Evolutionary conservation across 92 coral and sea anemone species (phyloP).

Genomic region (Siderastrea siderea): DNA sequence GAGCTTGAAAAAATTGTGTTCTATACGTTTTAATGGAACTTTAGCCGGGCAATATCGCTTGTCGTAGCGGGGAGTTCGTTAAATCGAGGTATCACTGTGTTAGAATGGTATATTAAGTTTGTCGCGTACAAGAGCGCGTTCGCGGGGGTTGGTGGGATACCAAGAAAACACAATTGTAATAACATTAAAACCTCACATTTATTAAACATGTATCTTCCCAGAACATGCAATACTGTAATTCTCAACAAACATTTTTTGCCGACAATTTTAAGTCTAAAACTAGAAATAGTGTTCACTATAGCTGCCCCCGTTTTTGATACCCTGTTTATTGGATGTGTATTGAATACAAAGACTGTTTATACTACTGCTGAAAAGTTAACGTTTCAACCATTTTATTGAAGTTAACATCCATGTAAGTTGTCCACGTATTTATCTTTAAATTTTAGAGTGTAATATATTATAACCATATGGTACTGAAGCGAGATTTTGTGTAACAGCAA

Average conservation of each 20-base stretch:
- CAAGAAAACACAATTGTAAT: neutral
- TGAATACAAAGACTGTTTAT: neutral
- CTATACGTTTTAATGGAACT: no score
- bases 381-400: conserved; percentile 1
- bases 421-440: neutral
- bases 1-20: no score
- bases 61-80: no score
- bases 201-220: conserved; percentile 59
- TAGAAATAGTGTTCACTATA: no score
- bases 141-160: no score
- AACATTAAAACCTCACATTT: conserved; percentile 56
- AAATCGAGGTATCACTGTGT: no score
- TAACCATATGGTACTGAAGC: conserved; percentile 18
- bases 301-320: no score
- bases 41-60: no score
- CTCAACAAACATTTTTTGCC: conserved; percentile 45
- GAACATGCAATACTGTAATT: conserved; percentile 50
- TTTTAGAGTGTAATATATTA: conserved; percentile 1
- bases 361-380: neutral
- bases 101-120: no score
- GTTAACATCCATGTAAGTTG: neutral
- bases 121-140: no score
- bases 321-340: no score
- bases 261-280: conserved; percentile 52
- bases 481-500: conserved; percentile 49